Evolutionary conservation across 2,113 vertebrate genomes (phyloP).

Genomic region (Centropristis striata): DNA sequence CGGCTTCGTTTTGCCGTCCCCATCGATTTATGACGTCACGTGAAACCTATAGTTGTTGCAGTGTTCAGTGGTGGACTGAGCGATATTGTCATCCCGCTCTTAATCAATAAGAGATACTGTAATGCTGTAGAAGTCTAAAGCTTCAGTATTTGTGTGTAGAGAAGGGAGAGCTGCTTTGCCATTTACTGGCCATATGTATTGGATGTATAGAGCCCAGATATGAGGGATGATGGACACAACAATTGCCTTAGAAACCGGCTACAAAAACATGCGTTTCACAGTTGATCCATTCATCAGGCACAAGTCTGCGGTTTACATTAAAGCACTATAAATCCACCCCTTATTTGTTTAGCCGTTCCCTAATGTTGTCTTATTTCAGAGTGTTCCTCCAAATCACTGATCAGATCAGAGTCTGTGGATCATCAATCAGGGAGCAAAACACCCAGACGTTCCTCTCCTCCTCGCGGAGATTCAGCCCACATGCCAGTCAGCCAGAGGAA

Average conservation of each 20-base stretch:
- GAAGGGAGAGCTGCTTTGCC: constrained; percentile 1
- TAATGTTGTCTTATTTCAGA: constrained; percentile 39
- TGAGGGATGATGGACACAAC: constrained; percentile 53
- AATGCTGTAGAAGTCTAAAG: background rate
- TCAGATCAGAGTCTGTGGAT: constrained; percentile 38
- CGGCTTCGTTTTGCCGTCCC: too few species aligned
- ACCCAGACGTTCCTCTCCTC: constrained; percentile 29
- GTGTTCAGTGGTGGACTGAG: background rate
- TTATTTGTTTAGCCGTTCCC: constrained; percentile 23
- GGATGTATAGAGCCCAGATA: constrained; percentile 40
- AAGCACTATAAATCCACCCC: constrained; percentile 29
- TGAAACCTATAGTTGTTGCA: background rate
- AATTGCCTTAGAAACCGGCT: constrained; percentile 41
- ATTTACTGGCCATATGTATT: constrained; percentile 14
- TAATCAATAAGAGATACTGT: background rate
- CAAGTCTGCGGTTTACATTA: constrained; percentile 63
- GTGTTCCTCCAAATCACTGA: constrained; percentile 34
- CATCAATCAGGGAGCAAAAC: constrained; percentile 63
- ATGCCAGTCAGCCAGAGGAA: constrained; percentile 66
- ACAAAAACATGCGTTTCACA: constrained; percentile 53
- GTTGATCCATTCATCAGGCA: constrained; percentile 65
- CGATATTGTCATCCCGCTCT: background rate
- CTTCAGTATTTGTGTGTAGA: background rate
- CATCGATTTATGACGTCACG: too few species aligned
- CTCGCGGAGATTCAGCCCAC: constrained; percentile 46